Evolutionary conservation across 2,888 invertebrate species (phyloP).

Genomic region (Drosophila lacicola): DNA sequence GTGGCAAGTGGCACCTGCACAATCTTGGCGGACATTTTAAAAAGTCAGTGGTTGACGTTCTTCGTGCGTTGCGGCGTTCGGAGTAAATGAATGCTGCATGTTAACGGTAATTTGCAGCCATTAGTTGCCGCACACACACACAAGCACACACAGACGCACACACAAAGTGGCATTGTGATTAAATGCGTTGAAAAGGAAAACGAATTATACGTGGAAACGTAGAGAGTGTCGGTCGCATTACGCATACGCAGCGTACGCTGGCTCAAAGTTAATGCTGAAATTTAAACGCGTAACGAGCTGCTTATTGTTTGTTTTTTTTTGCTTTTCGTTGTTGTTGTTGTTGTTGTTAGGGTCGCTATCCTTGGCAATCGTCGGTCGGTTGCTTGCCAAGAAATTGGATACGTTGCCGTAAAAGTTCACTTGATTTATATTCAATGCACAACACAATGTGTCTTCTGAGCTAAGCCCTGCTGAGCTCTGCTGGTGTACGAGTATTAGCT

Average conservation of each 20-base stretch:
- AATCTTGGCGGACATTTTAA: slow-evolving; percentile 42
- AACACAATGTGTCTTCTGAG: slow-evolving; percentile 56
- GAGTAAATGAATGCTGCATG: slow-evolving; percentile 51
- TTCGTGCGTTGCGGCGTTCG: slow-evolving; percentile 22
- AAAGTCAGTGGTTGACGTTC: slow-evolving; percentile 44
- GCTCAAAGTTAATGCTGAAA: slow-evolving; percentile 41
- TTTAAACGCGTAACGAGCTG: slow-evolving; percentile 59
- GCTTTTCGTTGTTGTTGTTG: neutral
- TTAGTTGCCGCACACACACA: slow-evolving; percentile 56
- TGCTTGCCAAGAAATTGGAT: slow-evolving; percentile 62
- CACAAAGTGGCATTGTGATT: slow-evolving; percentile 52
- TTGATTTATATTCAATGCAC: slow-evolving; percentile 74
- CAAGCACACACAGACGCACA: slow-evolving; percentile 31
- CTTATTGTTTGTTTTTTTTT: slow-evolving; percentile 46
- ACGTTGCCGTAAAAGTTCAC: slow-evolving; percentile 61
- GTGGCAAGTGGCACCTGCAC: slow-evolving; percentile 54
- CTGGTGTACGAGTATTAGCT: slow-evolving; percentile 55
- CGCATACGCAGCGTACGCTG: slow-evolving; percentile 70
- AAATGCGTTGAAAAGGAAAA: slow-evolving; percentile 51
- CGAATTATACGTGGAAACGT: slow-evolving; percentile 41
- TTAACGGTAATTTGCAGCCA: slow-evolving; percentile 80
- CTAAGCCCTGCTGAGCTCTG: slow-evolving; percentile 37
- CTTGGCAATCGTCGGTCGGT: slow-evolving; percentile 49
- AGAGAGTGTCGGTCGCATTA: slow-evolving; percentile 46
- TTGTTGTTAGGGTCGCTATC: slow-evolving; percentile 24